Percentiles rank a stretch among this genome's conserved stretches.
These are phyloP conservation scores for Pachydiplax longipennis DNA, from an alignment of 2,888 invertebrate genomes.

Conservation along the genomic window DNA sequence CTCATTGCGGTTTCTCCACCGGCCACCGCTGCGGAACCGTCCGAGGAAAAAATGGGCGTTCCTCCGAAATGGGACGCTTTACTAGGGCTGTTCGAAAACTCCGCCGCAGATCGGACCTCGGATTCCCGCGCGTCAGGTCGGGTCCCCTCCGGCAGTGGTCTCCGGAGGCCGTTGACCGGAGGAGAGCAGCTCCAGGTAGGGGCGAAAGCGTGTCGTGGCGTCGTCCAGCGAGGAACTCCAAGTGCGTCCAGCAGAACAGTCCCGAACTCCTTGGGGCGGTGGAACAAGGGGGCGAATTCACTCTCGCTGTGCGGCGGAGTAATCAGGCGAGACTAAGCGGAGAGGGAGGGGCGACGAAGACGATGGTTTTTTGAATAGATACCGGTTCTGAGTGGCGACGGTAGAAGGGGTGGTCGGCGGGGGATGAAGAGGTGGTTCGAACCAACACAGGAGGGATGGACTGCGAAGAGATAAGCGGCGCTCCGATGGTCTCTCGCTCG, in stretches of 20 bases:
- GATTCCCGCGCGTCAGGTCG: background rate
- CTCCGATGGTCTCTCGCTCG: background rate
- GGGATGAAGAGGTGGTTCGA: background rate
- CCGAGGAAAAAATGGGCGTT: background rate
- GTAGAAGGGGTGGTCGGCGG: background rate
- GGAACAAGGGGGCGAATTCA: background rate
- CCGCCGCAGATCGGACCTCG: too few species aligned
- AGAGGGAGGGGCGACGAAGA: background rate
- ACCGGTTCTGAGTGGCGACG: background rate
- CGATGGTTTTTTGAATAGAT: background rate
- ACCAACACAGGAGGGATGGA: background rate
- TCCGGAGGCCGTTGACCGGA: background rate
- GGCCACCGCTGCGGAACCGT: background rate
- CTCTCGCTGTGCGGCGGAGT: background rate
- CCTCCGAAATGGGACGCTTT: background rate
- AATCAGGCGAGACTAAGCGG: background rate
- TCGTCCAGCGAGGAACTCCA: background rate
- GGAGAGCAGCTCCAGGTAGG: background rate
- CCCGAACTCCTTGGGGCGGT: background rate
- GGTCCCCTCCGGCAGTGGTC: background rate
- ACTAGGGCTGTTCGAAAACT: too few species aligned
- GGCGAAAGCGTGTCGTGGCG: background rate
- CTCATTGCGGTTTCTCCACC: too few species aligned
- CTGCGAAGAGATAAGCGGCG: background rate
- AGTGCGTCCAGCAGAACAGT: background rate